Percentiles rank a stretch among this genome's conserved stretches.
Evolutionary conservation across 1,140 invertebrate species (phyloP).

Genomic region (Drosophila mayri): DNA sequence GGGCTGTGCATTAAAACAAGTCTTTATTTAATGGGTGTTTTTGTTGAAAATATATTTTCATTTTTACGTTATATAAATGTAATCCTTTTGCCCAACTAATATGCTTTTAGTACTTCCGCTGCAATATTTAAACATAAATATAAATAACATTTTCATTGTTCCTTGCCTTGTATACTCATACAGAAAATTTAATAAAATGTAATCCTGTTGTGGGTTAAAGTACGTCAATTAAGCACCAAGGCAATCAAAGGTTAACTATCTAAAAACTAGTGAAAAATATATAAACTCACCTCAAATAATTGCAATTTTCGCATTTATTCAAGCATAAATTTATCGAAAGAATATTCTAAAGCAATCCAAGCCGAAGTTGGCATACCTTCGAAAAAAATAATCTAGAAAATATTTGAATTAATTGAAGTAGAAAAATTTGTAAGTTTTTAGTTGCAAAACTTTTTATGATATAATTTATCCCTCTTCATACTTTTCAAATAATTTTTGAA

Average conservation of each 20-base stretch:
- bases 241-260: conserved; percentile 8
- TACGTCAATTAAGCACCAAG: conserved; percentile 13
- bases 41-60: not conserved
- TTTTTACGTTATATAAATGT: not conserved
- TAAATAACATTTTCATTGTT: not conserved
- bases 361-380: conserved; percentile 6
- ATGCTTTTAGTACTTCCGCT: not conserved
- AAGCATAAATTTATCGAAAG: conserved; percentile 47
- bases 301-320: conserved; percentile 64
- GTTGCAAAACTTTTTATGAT: no score
- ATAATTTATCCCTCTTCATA: no score
- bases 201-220: conserved; percentile 10
- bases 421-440: not conserved
- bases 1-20: conserved; percentile 25
- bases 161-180: not conserved
- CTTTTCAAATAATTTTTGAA: not conserved
- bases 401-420: not conserved
- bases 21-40: conserved; percentile 8
- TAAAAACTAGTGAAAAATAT: conserved; percentile 15
- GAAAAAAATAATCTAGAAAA: not conserved
- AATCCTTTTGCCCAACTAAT: conserved; percentile 9
- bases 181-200: conserved; percentile 18
- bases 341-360: conserved; percentile 5
- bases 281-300: conserved; percentile 24
- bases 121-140: not conserved